Conservation (phyloP, 2,888 invertebrate species). For the Anaspis maculata region DNA sequence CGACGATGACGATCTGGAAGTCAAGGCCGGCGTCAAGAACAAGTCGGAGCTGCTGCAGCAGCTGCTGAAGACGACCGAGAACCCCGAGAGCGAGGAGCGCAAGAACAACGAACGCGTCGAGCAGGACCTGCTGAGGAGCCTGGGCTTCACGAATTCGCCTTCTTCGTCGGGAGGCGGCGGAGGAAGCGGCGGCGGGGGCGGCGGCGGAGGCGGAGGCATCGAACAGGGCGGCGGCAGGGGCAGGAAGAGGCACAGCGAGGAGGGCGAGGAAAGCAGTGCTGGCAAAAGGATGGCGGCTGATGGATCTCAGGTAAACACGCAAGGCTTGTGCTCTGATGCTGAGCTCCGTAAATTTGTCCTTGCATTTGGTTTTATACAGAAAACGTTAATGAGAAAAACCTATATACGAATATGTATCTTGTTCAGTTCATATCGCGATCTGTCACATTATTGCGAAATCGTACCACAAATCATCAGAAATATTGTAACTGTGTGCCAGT, state of each 20-base stretch:
- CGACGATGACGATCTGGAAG: constrained; percentile 68
- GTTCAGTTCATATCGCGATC: no score
- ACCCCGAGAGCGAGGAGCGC: constrained; percentile 42
- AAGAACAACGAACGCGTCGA: constrained; percentile 44
- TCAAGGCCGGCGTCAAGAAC: constrained; percentile 49
- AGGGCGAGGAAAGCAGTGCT: constrained; percentile 46
- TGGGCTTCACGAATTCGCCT: constrained; percentile 50
- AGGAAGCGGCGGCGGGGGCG: constrained; percentile 46
- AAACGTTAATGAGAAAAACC: no score
- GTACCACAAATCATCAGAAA: no score
- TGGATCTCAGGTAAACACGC: constrained; percentile 27
- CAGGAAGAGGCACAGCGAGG: constrained; percentile 54
- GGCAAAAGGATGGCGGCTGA: constrained; percentile 44
- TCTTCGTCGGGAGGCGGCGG: constrained; percentile 46
- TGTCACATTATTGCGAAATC: no score
- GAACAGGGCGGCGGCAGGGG: constrained; percentile 38
- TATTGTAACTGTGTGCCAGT: no score
- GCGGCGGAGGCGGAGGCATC: constrained; percentile 55
- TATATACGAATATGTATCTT: no score
- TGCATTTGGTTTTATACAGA: no score
- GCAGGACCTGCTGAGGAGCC: constrained; percentile 46
- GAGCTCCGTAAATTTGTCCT: no score
- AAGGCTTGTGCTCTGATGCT: no score
- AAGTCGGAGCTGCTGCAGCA: constrained; percentile 55
- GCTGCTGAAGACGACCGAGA: constrained; percentile 43